Evolutionary conservation across 2,888 invertebrate species (phyloP), one percentile per base, ranked within the genome.

Genomic region (Philaethria dido): DNA sequence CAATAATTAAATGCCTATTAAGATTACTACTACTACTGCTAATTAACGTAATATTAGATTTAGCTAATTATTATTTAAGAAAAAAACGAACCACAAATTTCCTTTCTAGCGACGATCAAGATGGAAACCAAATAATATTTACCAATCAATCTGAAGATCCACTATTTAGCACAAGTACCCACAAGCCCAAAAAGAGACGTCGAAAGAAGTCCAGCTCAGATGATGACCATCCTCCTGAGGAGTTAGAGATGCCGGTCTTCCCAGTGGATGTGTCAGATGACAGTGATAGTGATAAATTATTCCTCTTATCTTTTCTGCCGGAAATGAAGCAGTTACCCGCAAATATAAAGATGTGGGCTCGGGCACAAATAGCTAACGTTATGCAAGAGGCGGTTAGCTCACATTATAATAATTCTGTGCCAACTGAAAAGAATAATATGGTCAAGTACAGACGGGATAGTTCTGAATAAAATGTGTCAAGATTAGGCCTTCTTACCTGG

Each of bases 331-430:
- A 88, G 72, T 72, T 92, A 25, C 91, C 91, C 0, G 69, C 83
- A 1, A 82, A 90, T 72, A 80, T 90, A 25, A 92, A 91, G 78
- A 92, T 92, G 92, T 92, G 92, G 92, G 88, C 86, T 59, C 72
- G 92, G 16, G 85, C 90, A 0, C 89, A 90, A 75, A 88, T 92
- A 65, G 91, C 92, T 0, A 88, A 83, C 61, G 76, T 88, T 0
- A 92, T 92, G 92, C 91, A 92, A 73, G 91, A 92, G 62, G 92
- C 92, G 0, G 90, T 92, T 0, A 75, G 77, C 0, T 81, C 83
- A 42, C 87, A 89, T 59, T 88, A 81, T 69, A 84, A 80, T 52
- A 84, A 87, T 62, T 80, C 80, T 0, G 75, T 74, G 39, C 86
- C 87, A 1, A 78, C 77, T 0, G 73, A 75, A n/a, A 73, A 69